Evolutionary conservation across 2,888 invertebrate genomes (phyloP).

Genomic region (Mellilla xanthometata): DNA sequence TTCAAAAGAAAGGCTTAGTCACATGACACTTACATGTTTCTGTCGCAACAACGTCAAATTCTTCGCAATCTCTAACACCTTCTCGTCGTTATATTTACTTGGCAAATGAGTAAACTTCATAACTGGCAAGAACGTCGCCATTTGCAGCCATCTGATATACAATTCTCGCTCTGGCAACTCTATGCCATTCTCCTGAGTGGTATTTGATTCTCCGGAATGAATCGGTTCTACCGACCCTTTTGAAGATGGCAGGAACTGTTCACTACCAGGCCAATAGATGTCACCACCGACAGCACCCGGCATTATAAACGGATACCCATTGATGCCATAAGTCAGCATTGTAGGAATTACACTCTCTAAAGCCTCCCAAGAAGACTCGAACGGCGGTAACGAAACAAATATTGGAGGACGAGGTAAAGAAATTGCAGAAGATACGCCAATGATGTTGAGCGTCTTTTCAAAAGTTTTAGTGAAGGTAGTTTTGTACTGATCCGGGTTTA

Average conservation of each 20-base stretch:
- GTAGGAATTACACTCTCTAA: conserved; percentile 92
- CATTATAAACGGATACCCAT: conserved; percentile 96
- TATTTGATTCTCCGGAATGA: conserved; percentile 34
- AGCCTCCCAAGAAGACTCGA: conserved; percentile 94
- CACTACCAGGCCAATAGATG: conserved; percentile 84
- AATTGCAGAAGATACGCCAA: conserved; percentile 93
- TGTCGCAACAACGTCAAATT: conserved; percentile 88
- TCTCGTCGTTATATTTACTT: conserved; percentile 92
- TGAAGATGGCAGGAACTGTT: conserved; percentile 79
- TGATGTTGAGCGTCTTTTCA: conserved; percentile 84
- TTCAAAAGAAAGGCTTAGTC: too few relatives aligned
- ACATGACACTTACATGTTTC: conserved; percentile 81
- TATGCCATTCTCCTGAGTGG: conserved; percentile 66
- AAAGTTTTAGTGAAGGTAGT: conserved; percentile 86
- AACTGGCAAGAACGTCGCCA: conserved; percentile 95
- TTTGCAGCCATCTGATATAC: conserved; percentile 94
- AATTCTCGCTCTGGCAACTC: conserved; percentile 90
- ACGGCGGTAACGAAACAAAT: conserved; percentile 92
- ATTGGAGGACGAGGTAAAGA: conserved; percentile 91
- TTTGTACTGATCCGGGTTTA: conserved; percentile 93
- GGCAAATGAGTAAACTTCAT: conserved; percentile 96
- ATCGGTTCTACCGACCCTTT: conserved; percentile 63
- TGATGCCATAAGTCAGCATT: conserved; percentile 92
- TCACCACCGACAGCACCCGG: conserved; percentile 97
- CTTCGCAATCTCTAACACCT: conserved; percentile 89